Base-by-base conservation (phyloP, 2,113 vertebrate genomes). In the Limanda limanda region DNA sequence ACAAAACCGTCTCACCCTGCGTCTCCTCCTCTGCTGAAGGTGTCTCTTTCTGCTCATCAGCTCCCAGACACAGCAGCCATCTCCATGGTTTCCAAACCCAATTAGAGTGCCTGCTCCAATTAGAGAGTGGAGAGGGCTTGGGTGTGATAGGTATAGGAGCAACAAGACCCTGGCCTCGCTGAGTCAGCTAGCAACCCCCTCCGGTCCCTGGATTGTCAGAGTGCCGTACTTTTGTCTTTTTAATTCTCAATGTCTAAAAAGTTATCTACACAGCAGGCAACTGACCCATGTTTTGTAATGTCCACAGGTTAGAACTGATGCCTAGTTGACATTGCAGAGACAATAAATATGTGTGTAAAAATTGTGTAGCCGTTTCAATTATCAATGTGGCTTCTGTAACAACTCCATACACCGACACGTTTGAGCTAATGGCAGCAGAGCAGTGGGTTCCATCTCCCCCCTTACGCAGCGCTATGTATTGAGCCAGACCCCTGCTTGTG, bases 11-110 rank as follows among this genome's bases (percentile, higher is more conserved):
- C 67, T 73, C 57, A n/a, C 35, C 64, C 40, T 12, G 60, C 13
- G 2, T 67, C 55, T 17, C 80, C 66, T 60, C 55, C 54, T 68
- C 62, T 57, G 61, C n/a, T 63, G 55, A 79, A 82, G 80, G 79
- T 84, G 69, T 81, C 78, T 82, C 79, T 72, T 78, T 80, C 65
- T 66, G 57, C 73, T 47, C 74, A 79, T 86, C 89, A 89, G 59
- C 66, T 78, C 54, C 27, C 55, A 64, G 78, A 72, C 47, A 5
- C 47, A 78, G 45, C 27, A 3, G 24, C 76, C 8, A 79, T 89
- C 84, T 75, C 86, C 70, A 78, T 88, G 87, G 75, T 83, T 87
- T 72, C 78, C 78, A 79, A 82, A 79, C 84, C 81, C 79, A 89
- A 85, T 89, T 86, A 88, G 78, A 82, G 57, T 47, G 45, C 70